Conservation (phyloP, 2,797 vertebrate species). For the Babyrousa celebensis region DNA sequence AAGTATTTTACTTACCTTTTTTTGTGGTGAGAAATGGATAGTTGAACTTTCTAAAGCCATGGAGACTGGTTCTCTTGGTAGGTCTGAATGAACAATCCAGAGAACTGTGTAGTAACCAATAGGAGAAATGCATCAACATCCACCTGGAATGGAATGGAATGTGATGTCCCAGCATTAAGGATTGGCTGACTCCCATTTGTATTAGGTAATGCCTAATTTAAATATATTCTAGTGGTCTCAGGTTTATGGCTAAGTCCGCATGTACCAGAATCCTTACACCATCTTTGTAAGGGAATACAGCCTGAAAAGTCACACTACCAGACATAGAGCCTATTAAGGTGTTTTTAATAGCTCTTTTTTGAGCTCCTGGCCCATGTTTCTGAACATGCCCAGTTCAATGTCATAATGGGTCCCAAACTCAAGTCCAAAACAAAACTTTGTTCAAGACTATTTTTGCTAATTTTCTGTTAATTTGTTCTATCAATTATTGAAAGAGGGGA, state of each 20-base stretch:
- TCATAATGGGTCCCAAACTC: not conserved
- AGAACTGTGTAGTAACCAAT: slow-evolving; percentile 38
- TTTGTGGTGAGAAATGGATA: slow-evolving; percentile 11
- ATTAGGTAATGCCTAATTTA: slow-evolving; percentile 35
- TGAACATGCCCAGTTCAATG: not conserved
- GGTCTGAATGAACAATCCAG: slow-evolving; percentile 17
- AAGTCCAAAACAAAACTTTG: slow-evolving; percentile 32
- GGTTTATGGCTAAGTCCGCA: not conserved
- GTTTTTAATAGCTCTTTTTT: not conserved
- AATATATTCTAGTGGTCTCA: slow-evolving; percentile 34
- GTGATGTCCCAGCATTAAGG: not conserved
- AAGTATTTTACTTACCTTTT: slow-evolving; percentile 64
- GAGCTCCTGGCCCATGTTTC: slow-evolving; percentile 11
- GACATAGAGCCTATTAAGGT: too few species aligned
- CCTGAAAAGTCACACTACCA: too few species aligned
- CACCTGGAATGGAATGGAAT: not conserved
- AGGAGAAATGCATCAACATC: slow-evolving; percentile 17
- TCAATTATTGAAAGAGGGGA: not conserved
- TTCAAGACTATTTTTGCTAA: not conserved
- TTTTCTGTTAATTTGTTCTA: not conserved
- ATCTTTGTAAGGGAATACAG: too few species aligned
- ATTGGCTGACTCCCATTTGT: slow-evolving; percentile 7
- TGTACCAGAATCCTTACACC: not conserved
- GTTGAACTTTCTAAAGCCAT: slow-evolving; percentile 56
- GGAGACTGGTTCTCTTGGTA: slow-evolving; percentile 33